phyloP scores from a whole-genome alignment of 1,140 invertebrate genomes.

The Leptopilina clavipes region DNA sequence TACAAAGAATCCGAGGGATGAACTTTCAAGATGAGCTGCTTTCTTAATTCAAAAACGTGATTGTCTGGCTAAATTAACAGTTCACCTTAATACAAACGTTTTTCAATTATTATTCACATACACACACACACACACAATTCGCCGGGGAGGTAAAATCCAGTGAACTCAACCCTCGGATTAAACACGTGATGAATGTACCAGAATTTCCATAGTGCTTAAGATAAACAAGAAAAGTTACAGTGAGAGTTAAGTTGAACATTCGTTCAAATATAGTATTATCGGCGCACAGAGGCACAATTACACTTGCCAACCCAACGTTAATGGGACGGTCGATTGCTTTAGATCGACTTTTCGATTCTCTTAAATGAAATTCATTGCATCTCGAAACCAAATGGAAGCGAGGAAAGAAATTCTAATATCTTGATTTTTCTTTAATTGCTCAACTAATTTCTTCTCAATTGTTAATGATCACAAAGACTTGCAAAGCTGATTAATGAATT shows the following conservation, averaged over 20 bases:
- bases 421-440: neutral
- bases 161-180: slow-evolving; percentile 1
- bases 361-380: neutral
- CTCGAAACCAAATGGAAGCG: neutral
- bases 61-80: neutral
- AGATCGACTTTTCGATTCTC: neutral
- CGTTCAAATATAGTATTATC: slow-evolving; percentile 11
- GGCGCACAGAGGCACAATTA: neutral
- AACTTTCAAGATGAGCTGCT: neutral
- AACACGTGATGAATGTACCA: slow-evolving; percentile 6
- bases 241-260: slow-evolving; percentile 1
- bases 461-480: too few species aligned
- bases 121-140: slow-evolving; percentile 11
- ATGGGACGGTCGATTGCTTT: neutral
- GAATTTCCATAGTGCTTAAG: slow-evolving; percentile 16
- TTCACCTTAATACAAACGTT: neutral
- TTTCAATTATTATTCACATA: neutral
- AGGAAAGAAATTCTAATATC: neutral
- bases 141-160: neutral
- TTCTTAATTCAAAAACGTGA: neutral
- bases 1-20: too few species aligned
- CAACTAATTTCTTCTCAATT: too few species aligned
- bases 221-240: slow-evolving; percentile 16
- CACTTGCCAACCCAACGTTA: neutral
- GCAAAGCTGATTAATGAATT: too few species aligned